Evolutionary conservation across 2,888 invertebrate genomes (phyloP).

Genomic region (Plebejus anna): DNA sequence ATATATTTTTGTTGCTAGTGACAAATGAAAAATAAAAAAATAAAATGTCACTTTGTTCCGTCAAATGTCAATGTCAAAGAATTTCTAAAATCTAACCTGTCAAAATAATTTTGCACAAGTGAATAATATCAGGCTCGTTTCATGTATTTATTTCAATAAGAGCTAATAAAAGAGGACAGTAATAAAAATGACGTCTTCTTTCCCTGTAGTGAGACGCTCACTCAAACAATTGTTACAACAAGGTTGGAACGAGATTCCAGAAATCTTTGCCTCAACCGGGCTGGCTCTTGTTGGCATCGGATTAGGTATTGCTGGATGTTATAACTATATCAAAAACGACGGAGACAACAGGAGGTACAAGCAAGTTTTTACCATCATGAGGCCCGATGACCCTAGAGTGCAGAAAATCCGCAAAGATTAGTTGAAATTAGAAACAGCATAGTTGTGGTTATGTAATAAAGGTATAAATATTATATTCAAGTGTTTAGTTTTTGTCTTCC

Average conservation of each 20-base stretch:
- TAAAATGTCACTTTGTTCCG: no score
- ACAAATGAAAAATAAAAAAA: not conserved
- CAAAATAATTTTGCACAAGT: not conserved
- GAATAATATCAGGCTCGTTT: not conserved
- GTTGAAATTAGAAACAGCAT: conserved; percentile 34
- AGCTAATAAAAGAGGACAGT: not conserved
- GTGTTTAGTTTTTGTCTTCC: not conserved
- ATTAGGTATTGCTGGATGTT: conserved; percentile 65
- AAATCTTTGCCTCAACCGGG: conserved; percentile 81
- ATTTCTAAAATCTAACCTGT: not conserved
- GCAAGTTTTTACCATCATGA: conserved; percentile 80
- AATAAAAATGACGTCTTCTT: conserved; percentile 49
- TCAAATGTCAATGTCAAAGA: conserved; percentile 6
- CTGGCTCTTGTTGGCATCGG: conserved; percentile 80
- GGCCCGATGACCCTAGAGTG: conserved; percentile 84
- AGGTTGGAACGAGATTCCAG: conserved; percentile 85
- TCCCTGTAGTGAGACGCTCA: conserved; percentile 54
- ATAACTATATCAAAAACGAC: conserved; percentile 77
- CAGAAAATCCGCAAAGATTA: conserved; percentile 78
- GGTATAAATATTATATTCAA: conserved; percentile 19
- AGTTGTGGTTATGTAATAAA: conserved; percentile 70
- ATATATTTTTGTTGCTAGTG: not conserved
- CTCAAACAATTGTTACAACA: conserved; percentile 62
- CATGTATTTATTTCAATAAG: not conserved
- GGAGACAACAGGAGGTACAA: conserved; percentile 85